phyloP scores from a whole-genome alignment of 2,113 vertebrate species.

The Ceyx melanurus region DNA sequence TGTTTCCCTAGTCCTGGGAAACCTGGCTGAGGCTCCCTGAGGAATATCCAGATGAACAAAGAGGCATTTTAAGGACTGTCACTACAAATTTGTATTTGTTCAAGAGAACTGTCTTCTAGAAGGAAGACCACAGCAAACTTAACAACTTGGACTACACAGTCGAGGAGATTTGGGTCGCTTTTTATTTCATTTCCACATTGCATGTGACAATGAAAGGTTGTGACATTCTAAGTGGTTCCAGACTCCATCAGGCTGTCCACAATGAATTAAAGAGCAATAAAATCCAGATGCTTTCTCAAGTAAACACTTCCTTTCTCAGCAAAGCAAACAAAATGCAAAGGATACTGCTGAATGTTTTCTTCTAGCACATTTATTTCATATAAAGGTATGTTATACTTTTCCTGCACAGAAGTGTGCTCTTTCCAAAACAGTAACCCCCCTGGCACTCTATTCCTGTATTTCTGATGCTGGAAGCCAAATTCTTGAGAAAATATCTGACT shows the following conservation, averaged over 20 bases:
- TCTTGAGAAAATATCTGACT: background rate
- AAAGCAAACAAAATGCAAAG: background rate
- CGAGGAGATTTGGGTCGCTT: background rate
- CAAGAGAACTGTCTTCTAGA: background rate
- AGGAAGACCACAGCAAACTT: background rate
- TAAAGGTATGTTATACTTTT: background rate
- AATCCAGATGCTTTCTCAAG: conserved; percentile 59
- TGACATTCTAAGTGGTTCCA: conserved; percentile 58
- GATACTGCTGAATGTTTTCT: background rate
- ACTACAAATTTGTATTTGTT: background rate
- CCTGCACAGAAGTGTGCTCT: background rate
- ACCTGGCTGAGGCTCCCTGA: background rate
- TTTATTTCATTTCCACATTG: conserved; percentile 16
- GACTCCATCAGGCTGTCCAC: conserved; percentile 41
- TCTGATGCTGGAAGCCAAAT: conserved; percentile 2
- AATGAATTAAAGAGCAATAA: conserved; percentile 40
- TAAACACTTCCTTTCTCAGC: conserved; percentile 47
- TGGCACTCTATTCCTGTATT: background rate
- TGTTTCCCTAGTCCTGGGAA: background rate
- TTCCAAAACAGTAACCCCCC: background rate
- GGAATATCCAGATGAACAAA: background rate
- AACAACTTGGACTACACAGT: background rate
- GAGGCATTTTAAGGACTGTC: background rate
- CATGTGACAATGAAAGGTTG: conserved; percentile 57
- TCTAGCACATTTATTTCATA: background rate